Conservation (phyloP, 2,113 vertebrate genomes). For the Danio rerio region GRCz12tu NC_133186.1:34614501-34615000, state of each 20-base stretch:
- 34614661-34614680: slow-evolving; percentile 49
- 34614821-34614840: background rate
- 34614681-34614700: slow-evolving; percentile 38
- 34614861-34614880: slow-evolving; percentile 43
- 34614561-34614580: slow-evolving; percentile 32
- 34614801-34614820: background rate
- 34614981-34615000: slow-evolving; percentile 77
- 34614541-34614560: slow-evolving; percentile 16
- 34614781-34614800: slow-evolving; percentile 23
- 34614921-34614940: slow-evolving; percentile 65
- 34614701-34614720: slow-evolving; percentile 47
- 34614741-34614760: slow-evolving; percentile 57
- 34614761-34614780: slow-evolving; percentile 49
- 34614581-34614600: slow-evolving; percentile 40
- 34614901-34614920: slow-evolving; percentile 37
- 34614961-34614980: slow-evolving; percentile 78
- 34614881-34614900: slow-evolving; percentile 57
- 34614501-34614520: slow-evolving; percentile 30
- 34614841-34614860: slow-evolving; percentile 26
- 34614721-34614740: slow-evolving; percentile 54
- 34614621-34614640: slow-evolving; percentile 39
- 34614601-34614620: slow-evolving; percentile 38
- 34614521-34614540: background rate
- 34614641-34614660: slow-evolving; percentile 55
- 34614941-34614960: slow-evolving; percentile 73